These are phyloP conservation scores for Parthenolecanium corni DNA, from an alignment of 2,888 invertebrate species.

Conservation along the genomic window DNA sequence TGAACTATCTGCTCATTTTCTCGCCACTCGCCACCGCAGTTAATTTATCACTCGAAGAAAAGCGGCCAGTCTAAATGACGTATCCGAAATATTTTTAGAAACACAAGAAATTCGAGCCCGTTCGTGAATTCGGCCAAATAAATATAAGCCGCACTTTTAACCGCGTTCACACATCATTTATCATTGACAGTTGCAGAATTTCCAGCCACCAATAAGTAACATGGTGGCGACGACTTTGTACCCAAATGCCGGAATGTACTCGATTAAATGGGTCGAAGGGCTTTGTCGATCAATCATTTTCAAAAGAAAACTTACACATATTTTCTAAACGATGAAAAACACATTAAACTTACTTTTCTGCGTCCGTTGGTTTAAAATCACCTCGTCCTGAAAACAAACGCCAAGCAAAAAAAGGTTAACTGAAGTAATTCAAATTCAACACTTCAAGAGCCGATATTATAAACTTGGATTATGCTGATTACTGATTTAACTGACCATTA, in stretches of 20 bases:
- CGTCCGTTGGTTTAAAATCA: constrained; percentile 70
- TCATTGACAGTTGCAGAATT: constrained; percentile 1
- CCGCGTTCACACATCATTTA: background rate
- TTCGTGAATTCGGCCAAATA: no score
- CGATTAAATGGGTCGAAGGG: background rate
- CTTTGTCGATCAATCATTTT: background rate
- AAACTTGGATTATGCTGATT: no score
- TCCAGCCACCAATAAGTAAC: background rate
- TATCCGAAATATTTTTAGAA: no score
- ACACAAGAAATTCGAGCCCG: no score
- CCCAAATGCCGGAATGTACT: no score
- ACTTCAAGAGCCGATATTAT: background rate
- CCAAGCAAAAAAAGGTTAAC: background rate
- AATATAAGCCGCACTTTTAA: no score
- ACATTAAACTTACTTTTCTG: constrained; percentile 64
- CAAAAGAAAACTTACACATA: no score
- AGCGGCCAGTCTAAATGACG: no score
- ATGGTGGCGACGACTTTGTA: background rate
- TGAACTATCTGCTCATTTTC: no score
- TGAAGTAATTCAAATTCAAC: background rate
- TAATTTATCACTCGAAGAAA: no score
- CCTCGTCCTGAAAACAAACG: constrained; percentile 54
- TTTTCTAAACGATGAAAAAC: background rate
- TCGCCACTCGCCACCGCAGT: no score
- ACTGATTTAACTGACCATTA: no score